Percentiles rank a stretch among this genome's conserved stretches.
These are phyloP conservation scores for Oxyscelio sp. DNA, from an alignment of 2,888 invertebrate species.

Conservation along the genomic window DNA sequence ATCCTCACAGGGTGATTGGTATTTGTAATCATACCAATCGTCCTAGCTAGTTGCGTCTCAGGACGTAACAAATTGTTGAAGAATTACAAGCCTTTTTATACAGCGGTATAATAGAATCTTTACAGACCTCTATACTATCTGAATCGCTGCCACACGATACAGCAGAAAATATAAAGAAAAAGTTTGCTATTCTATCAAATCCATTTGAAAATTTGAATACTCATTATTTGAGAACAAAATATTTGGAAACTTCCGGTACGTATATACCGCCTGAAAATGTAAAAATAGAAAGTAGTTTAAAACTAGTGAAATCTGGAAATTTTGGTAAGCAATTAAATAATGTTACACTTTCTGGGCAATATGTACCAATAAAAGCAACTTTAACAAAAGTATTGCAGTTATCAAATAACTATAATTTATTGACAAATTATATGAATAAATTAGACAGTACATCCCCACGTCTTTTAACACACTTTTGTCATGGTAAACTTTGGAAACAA, in stretches of 20 bases:
- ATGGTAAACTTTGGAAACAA: conserved; percentile 10
- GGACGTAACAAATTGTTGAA: neutral
- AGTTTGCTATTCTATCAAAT: neutral
- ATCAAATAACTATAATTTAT: neutral
- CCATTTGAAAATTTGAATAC: neutral
- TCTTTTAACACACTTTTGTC: neutral
- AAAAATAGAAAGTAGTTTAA: neutral
- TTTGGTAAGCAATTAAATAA: too few species aligned
- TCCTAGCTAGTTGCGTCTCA: too few species aligned
- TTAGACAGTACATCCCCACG: neutral
- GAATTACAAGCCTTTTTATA: neutral
- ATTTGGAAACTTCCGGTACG: neutral
- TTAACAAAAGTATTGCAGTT: neutral
- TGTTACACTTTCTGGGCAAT: neutral
- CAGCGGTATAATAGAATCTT: too few species aligned
- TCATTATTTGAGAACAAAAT: neutral
- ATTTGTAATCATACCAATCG: too few species aligned
- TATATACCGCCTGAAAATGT: neutral
- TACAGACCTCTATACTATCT: too few species aligned
- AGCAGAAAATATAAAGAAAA: too few species aligned
- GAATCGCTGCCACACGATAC: too few species aligned
- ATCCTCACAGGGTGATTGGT: too few species aligned
- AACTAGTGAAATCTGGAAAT: too few species aligned
- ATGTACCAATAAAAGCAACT: neutral
- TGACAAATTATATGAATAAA: neutral